Evolutionary conservation across 2,888 invertebrate species (phyloP), one percentile per base, ranked within the genome.

Genomic region (Flexamia atlantica): DNA sequence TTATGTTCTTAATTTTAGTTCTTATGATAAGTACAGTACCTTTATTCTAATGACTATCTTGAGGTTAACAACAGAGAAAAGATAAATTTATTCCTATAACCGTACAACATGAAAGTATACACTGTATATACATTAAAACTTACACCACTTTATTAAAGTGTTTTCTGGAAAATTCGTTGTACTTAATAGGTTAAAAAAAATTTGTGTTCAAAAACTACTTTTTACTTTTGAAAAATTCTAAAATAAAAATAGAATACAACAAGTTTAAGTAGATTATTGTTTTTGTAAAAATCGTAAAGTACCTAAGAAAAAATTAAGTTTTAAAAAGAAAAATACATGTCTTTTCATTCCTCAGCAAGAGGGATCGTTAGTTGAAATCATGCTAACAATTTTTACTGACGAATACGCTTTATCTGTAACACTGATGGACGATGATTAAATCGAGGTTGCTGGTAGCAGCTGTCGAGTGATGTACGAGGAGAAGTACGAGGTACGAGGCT

Each of bases 41-140:
- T 46, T 46, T 46, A 46, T 46, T 17, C 46, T 53, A 23, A 28
- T 30, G 64, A 30, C 64, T 64, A 64, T 17, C 12, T 28, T 3
- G 14, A 28, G 28, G 30, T 64, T 64, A 17, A 64, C 64, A 64
- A 64, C 64, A 64, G 30, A 4, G 17, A 28, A 28, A 30, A 28
- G 30, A 64, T 5, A 64, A 57, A n/a, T 36, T 36, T 9, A 46
- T 53, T 53, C 30, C 64, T 64, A 25, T 30, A 28, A 64, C 30
- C 30, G 17, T 64, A 28, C 64, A 64, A 64, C 28, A 28, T 64
- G 64, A 30, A 64, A 9, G 64, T 64, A 17, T 28, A 28, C 7
- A 28, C 64, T 64, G 30, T 64, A 64, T 64, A 14, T 64, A 64
- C 30, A 64, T 30, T 2, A 53, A 53, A 53, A 53, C 20, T 14